Evolutionary conservation across 2,888 invertebrate species (phyloP).

Genomic region (Luperina nickerlii): DNA sequence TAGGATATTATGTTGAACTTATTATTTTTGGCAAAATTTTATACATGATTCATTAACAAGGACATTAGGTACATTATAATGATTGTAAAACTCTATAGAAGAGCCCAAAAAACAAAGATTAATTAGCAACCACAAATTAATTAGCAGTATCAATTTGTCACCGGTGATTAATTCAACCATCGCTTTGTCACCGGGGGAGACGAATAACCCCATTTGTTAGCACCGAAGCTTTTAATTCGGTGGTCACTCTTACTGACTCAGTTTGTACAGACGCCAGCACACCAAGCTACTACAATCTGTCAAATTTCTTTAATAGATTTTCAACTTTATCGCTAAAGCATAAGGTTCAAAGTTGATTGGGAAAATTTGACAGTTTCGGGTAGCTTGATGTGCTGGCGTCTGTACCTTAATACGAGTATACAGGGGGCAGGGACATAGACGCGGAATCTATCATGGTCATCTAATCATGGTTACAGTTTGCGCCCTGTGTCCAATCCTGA

Average conservation of each 20-base stretch:
- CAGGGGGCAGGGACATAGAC: not conserved
- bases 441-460: not conserved
- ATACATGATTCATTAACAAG: not conserved
- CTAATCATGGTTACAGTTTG: too few species aligned
- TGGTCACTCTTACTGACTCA: conserved; percentile 7
- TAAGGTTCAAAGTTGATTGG: too few species aligned
- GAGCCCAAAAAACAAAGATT: not conserved
- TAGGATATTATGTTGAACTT: not conserved
- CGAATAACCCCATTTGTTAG: conserved; percentile 17
- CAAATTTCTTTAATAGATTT: too few species aligned
- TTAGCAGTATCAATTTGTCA: conserved; percentile 34
- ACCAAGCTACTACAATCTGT: too few species aligned
- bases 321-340: too few species aligned
- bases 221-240: conserved; percentile 23
- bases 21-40: not conserved
- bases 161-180: conserved; percentile 35
- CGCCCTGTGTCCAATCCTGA: too few species aligned
- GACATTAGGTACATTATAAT: not conserved
- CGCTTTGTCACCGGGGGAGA: conserved; percentile 12
- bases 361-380: too few species aligned
- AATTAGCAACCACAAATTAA: conserved; percentile 6
- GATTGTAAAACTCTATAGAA: not conserved
- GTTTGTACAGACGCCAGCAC: conserved; percentile 3
- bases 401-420: too few species aligned
- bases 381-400: too few species aligned